Evolutionary conservation across 1,140 invertebrate species (phyloP).

Genomic region (Caerostris darwini): DNA sequence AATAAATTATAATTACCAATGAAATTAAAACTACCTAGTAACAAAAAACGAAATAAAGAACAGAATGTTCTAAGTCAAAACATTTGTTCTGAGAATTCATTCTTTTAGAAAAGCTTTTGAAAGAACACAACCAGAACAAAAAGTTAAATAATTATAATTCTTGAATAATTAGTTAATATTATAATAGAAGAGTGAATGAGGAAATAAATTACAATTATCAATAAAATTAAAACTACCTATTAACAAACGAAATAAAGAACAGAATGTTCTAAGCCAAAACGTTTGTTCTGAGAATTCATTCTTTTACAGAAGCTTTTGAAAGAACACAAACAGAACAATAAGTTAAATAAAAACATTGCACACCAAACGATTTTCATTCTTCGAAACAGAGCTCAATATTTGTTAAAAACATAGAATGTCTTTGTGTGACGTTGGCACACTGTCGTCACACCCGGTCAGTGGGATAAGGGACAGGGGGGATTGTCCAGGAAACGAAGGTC

Average conservation of each 20-base stretch:
- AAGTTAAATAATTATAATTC: too few species aligned
- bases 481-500: conserved; percentile 44
- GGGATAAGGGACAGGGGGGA: neutral
- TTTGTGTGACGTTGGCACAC: neutral
- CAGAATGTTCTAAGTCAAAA: too few species aligned
- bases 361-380: neutral
- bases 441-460: conserved; percentile 39
- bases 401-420: neutral
- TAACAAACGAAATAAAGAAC: neutral
- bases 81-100: too few species aligned
- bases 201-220: neutral
- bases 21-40: neutral
- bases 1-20: neutral
- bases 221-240: neutral
- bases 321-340: neutral
- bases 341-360: too few species aligned
- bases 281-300: neutral
- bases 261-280: neutral
- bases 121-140: neutral
- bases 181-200: neutral
- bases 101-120: neutral
- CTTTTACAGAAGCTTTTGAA: neutral
- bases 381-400: conserved; percentile 10
- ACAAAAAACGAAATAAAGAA: neutral
- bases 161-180: neutral